Evolutionary conservation across 2,888 invertebrate species (phyloP).

Genomic region (Gymnoscelis rufifasciata): DNA sequence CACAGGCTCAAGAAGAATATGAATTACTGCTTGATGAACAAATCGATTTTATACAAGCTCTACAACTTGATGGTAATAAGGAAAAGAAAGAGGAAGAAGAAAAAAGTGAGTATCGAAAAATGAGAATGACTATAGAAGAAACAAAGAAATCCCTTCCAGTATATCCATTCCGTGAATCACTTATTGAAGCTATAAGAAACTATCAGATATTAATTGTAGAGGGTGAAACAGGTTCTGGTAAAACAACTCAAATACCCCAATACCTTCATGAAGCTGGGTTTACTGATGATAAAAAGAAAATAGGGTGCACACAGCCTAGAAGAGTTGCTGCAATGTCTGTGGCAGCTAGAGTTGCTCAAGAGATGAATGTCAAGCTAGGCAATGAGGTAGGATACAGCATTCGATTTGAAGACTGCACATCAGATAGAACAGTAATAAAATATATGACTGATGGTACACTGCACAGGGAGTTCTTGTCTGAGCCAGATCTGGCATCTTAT

Average conservation of each 20-base stretch:
- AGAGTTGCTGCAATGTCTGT: slow-evolving; percentile 99
- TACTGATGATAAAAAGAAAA: slow-evolving; percentile 89
- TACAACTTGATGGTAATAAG: slow-evolving; percentile 87
- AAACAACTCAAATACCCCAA: slow-evolving; percentile 99
- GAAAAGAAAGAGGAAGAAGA: slow-evolving; percentile 79
- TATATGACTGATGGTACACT: slow-evolving; percentile 99
- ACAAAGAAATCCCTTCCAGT: slow-evolving; percentile 95
- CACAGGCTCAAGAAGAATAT: slow-evolving; percentile 87
- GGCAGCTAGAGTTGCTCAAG: slow-evolving; percentile 97
- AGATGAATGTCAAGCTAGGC: slow-evolving; percentile 97
- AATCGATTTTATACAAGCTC: slow-evolving; percentile 97
- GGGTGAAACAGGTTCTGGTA: slow-evolving; percentile 99
- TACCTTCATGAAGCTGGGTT: slow-evolving; percentile 97
- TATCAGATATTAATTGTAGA: slow-evolving; percentile 96
- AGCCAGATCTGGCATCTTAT: slow-evolving; percentile 97
- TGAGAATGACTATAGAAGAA: slow-evolving; percentile 91
- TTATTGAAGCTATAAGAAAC: slow-evolving; percentile 93
- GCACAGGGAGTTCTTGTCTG: slow-evolving; percentile 97
- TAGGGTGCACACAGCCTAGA: slow-evolving; percentile 98
- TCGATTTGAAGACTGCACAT: slow-evolving; percentile 99
- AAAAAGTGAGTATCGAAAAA: slow-evolving; percentile 82
- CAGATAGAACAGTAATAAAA: slow-evolving; percentile 96
- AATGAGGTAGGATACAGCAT: slow-evolving; percentile 95
- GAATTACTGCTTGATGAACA: slow-evolving; percentile 96
- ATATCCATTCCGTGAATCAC: slow-evolving; percentile 92